Percentiles rank a stretch among this genome's conserved stretches.
Evolutionary conservation across 92 coral and sea anemone genomes (phyloP).

Genomic region (Epizoanthus scotinus): DNA sequence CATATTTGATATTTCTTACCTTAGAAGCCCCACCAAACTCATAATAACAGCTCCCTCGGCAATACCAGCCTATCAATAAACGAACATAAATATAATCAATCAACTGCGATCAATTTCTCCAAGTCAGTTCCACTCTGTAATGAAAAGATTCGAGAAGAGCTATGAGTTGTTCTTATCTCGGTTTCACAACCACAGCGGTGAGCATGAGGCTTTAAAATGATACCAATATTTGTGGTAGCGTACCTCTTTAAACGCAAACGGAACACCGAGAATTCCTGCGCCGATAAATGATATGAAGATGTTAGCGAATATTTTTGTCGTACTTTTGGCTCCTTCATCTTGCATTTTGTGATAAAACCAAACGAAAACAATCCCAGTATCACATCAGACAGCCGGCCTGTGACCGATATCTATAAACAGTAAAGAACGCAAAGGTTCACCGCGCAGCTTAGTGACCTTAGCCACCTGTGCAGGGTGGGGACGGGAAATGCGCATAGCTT

Average conservation of each 20-base stretch:
- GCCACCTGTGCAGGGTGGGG: slow-evolving; percentile 11
- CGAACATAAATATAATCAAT: background rate
- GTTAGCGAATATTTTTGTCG: slow-evolving; percentile 93
- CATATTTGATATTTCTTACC: slow-evolving; percentile 57
- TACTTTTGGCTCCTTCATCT: slow-evolving; percentile 93
- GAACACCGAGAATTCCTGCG: slow-evolving; percentile 99
- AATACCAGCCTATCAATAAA: slow-evolving; percentile 80
- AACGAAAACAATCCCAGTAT: background rate
- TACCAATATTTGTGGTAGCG: slow-evolving; percentile 1
- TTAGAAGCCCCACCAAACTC: slow-evolving; percentile 81
- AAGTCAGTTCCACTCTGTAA: no score
- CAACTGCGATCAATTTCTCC: background rate
- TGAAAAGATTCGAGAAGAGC: no score
- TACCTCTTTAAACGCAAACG: slow-evolving; percentile 97
- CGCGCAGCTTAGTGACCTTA: background rate
- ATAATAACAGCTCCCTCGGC: slow-evolving; percentile 88
- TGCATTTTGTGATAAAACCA: slow-evolving; percentile 39
- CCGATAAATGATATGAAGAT: slow-evolving; percentile 97
- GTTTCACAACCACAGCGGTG: slow-evolving; percentile 3
- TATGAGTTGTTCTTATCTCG: background rate
- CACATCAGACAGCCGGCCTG: background rate
- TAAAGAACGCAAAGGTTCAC: background rate
- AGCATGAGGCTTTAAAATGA: background rate
- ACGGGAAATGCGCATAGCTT: no score
- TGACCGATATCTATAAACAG: background rate